A percentile compares a stretch with the other conserved stretches of the same genome.
phyloP scores from a whole-genome alignment of 1,140 invertebrate genomes.

The Danaus melanippus region DNA sequence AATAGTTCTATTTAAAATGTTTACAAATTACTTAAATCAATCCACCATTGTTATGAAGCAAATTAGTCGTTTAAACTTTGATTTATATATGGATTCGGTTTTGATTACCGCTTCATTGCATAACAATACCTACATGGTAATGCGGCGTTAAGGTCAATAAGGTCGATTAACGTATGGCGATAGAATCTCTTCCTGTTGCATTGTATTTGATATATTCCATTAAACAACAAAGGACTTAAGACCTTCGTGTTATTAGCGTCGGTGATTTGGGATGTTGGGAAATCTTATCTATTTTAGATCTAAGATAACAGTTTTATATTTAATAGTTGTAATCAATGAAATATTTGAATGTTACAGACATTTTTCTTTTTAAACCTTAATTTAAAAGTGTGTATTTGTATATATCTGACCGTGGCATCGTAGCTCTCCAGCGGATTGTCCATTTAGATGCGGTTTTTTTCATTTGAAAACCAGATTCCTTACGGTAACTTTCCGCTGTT shows the following conservation, averaged over 20 bases:
- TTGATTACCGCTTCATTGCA: slow-evolving; percentile 3
- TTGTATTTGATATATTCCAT: slow-evolving; percentile 24
- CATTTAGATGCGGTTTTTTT: too few species aligned
- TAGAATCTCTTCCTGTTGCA: slow-evolving; percentile 27
- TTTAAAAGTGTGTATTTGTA: too few species aligned
- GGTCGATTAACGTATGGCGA: slow-evolving; percentile 24
- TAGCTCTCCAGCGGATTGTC: too few species aligned
- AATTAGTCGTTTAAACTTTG: not conserved
- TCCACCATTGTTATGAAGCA: not conserved
- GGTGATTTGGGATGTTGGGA: not conserved
- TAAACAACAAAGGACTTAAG: slow-evolving; percentile 23
- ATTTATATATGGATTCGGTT: slow-evolving; percentile 10
- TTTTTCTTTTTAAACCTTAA: too few species aligned
- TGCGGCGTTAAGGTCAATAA: slow-evolving; percentile 18
- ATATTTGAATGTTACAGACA: too few species aligned
- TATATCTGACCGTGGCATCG: too few species aligned
- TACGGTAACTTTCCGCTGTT: too few species aligned
- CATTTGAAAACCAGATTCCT: too few species aligned
- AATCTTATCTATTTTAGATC: too few species aligned
- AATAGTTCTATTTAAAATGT: too few species aligned
- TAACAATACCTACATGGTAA: slow-evolving; percentile 16
- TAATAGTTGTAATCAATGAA: too few species aligned
- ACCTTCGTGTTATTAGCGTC: not conserved
- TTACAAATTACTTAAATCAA: slow-evolving; percentile 9
- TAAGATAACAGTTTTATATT: too few species aligned